Evolutionary conservation across 1,140 invertebrate species (phyloP).

Genomic region (Meteorus sp.): DNA sequence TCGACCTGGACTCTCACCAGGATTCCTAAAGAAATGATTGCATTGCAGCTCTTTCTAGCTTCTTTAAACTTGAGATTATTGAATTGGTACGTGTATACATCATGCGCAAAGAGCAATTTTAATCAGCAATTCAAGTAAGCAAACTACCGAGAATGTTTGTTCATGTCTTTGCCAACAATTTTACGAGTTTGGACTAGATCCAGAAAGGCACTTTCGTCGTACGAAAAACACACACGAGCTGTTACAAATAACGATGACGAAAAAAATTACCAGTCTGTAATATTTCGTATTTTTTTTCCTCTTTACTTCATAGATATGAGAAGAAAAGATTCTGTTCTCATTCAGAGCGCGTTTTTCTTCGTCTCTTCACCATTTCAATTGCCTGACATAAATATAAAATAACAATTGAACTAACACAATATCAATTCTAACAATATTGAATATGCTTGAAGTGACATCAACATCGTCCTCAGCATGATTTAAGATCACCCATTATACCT

Average conservation of each 20-base stretch:
- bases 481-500: not conserved
- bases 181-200: constrained; percentile 10
- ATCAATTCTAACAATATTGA: not conserved
- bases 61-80: no score
- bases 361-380: no score
- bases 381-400: not conserved
- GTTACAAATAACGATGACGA: not conserved
- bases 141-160: not conserved
- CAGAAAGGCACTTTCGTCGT: not conserved
- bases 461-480: not conserved
- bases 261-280: not conserved
- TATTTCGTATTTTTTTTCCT: no score
- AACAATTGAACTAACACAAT: constrained; percentile 1
- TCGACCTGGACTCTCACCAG: no score
- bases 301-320: no score
- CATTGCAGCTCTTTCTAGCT: no score
- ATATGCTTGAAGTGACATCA: not conserved
- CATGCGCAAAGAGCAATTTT: no score
- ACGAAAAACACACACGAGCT: not conserved
- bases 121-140: not conserved
- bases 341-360: not conserved
- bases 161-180: not conserved
- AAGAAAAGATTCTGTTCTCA: no score
- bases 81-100: no score
- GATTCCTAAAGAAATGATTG: no score